phyloP scores from a whole-genome alignment of 2,113 vertebrate genomes.

The Lathamus discolor region DNA sequence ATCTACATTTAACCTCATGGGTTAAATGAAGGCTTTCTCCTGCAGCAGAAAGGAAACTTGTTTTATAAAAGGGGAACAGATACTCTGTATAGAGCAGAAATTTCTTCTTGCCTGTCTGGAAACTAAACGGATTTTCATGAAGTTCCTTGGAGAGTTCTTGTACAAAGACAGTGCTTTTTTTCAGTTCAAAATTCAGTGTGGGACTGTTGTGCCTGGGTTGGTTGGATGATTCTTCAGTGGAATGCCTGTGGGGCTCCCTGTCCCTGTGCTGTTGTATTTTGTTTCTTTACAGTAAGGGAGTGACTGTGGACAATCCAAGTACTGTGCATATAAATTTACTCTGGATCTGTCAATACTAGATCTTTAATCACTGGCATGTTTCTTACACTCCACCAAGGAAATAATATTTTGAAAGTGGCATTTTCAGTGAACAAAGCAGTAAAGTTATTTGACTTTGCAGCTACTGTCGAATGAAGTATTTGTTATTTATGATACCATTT shows the following conservation, averaged over 20 bases:
- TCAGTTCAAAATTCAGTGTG: not conserved
- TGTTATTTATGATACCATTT: not conserved
- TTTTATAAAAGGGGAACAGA: not conserved
- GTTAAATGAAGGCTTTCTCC: not conserved
- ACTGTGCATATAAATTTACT: not conserved
- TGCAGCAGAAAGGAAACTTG: not conserved
- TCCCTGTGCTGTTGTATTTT: not conserved
- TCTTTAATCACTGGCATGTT: not conserved
- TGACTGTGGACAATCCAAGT: not conserved
- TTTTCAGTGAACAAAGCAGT: not conserved
- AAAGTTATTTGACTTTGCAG: not conserved
- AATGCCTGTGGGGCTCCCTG: fast-evolving
- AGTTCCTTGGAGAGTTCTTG: not conserved
- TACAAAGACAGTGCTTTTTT: not conserved
- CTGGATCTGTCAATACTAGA: not conserved
- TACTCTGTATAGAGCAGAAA: not conserved
- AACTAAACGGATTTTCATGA: not conserved
- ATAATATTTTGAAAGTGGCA: not conserved
- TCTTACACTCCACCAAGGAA: not conserved
- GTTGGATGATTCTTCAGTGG: not conserved
- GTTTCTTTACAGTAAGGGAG: not conserved
- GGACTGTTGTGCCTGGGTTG: not conserved
- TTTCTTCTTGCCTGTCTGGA: not conserved
- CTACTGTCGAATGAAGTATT: not conserved
- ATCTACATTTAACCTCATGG: not conserved